Base-by-base conservation (phyloP, 2,113 vertebrate species). In the Excalfactoria chinensis region DNA sequence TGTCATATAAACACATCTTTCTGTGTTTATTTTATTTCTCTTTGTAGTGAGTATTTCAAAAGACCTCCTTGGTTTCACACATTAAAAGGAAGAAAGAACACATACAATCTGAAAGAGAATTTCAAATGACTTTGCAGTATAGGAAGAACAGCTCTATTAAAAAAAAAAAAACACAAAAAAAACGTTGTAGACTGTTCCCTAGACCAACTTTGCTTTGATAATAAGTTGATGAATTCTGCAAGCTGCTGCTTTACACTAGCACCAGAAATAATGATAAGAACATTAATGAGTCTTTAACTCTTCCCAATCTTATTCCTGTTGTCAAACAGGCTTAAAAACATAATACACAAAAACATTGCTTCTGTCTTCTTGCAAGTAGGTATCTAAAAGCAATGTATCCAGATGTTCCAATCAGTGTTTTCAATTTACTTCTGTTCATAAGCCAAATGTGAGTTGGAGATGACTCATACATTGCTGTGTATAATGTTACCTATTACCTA, bases 341-440 rank as follows among this genome's bases (percentile, higher is more conserved):
- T 40, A 59, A 48, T 2, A 28, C 3, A 30, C 48, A 73, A 26
- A 53, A n/a, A 22, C 53, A 56, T 77, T 46, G 2, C 35, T 49
- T 22, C 40, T 75, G 78, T 62, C 35, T 92, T 92, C 58, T 84
- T 74, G 58, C 70, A 41, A 63, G 70, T 43, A 56, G 18, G 30
- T n/a, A 40, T 78, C 84, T 48, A 28, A 86, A 81, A 73, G n/a
- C 79, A 40, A 26, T 69, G 41, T 12, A 21, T 35, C 69, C 83
- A 88, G 83, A 86, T 93, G 86, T 86, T 95, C 26, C 66, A 67
- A 86, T 48, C 75, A 40, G 46, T 86, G 79, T 46, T 94, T 93
- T 46, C 80, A 81, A 90, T 88, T 86, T 86, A 40, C 46, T 91
- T 77, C 64, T 77, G 60, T 35, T 91, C 79, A 56, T n/a, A 91